Evolutionary conservation across 2,113 vertebrate species (phyloP), one percentile per base, ranked within the genome.

Genomic region (Heterochromis multidens): DNA sequence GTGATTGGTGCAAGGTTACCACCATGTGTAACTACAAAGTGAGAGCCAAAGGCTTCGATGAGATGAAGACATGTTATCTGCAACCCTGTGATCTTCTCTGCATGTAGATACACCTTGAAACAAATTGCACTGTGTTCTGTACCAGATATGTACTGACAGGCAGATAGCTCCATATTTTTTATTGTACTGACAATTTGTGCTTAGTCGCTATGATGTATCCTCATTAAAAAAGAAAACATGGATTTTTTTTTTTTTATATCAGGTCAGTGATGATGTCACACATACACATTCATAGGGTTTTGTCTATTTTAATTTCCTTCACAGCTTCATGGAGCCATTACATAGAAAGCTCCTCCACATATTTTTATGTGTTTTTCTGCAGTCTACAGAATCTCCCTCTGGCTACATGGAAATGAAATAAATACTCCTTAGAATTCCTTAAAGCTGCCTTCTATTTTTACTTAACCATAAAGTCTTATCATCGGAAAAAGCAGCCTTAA

Each of bases 11-110:
- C 87, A 77, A 74, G 23, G 88, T 91, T 86, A 90, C 85, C 81
- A 90, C 81, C 83, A 76, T 46, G 56, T 79, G 77, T 37, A 87
- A 91, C 88, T 90, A 91, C 89, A 93, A 90, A 93, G 87, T 46
- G 21, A 79, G 84, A 89, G 81, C 91, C 79, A 89, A 80, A 77
- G 85, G 92, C 89, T 84, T 77, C 2, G 19, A 79, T 63, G 29
- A 90, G 63, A 91, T 87, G 85, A 80, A 86, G 80, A 65, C 80
- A 80, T 84, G 86, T 63, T 84, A 86, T 88, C 83, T 70, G 77
- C 56, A 87, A 61, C 31, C 31, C 82, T 91, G 59, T 89, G 84
- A 89, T 90, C 88, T 90, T 77, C 82, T 35, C 62, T 81, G 21
- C 54, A 31, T 63, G 63, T 67, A 67, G 76, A 83, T 83, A 49